A percentile compares a stretch with the other conserved stretches of the same genome.
These are phyloP conservation scores for Ectemnius continuus DNA, from an alignment of 2,888 invertebrate genomes.

Conservation along the genomic window DNA sequence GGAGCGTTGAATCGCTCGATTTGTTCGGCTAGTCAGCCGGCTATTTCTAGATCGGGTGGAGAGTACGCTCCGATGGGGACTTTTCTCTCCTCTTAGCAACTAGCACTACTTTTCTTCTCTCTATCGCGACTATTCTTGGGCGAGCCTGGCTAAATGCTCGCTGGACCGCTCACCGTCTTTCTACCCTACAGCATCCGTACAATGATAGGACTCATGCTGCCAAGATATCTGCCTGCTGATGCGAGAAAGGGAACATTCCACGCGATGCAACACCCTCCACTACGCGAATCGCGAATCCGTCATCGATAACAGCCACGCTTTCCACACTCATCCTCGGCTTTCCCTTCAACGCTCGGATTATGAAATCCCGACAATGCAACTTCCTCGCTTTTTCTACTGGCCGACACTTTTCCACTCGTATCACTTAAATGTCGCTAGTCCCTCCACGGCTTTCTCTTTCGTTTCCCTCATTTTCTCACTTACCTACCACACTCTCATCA, in stretches of 20 bases:
- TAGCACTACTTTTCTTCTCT: constrained; percentile 12
- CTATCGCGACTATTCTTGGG: constrained; percentile 30
- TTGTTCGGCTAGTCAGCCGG: not conserved
- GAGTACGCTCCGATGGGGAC: constrained; percentile 25
- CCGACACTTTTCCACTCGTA: not conserved
- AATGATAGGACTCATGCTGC: too few species aligned
- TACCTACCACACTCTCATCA: not conserved
- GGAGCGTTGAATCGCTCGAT: too few species aligned
- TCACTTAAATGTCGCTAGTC: not conserved
- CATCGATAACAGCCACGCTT: constrained; percentile 4
- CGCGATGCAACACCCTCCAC: not conserved
- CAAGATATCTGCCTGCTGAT: too few species aligned
- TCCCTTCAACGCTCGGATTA: constrained; percentile 22
- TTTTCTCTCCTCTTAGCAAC: constrained; percentile 36
- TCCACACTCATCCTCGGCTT: constrained; percentile 7
- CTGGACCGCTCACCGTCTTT: too few species aligned
- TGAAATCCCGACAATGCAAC: constrained; percentile 18
- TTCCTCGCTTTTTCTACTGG: constrained; percentile 20
- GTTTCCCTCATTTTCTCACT: not conserved
- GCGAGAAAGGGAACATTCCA: too few species aligned
- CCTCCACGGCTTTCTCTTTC: not conserved
- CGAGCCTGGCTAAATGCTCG: not conserved
- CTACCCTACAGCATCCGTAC: too few species aligned
- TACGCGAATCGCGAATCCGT: not conserved
- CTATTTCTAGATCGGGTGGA: constrained; percentile 41